These are phyloP conservation scores for Mnemiopsis leidyi DNA, from an alignment of 37 sponge, comb jelly and placozoan genomes.

Conservation along the genomic window DNA sequence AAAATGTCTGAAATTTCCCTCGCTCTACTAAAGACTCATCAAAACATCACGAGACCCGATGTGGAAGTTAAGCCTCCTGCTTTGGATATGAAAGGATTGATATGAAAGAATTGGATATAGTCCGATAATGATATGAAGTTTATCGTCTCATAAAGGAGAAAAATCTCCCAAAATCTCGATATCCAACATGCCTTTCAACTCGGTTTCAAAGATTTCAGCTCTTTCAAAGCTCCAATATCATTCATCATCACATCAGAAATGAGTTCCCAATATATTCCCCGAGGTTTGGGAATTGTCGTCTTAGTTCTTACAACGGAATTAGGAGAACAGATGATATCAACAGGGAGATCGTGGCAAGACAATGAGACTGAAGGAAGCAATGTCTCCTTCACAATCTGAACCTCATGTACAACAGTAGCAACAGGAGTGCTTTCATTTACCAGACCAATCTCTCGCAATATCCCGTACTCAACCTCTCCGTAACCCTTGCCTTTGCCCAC, in stretches of 20 bases:
- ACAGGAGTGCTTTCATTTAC: neutral
- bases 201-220: constrained; percentile 15
- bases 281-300: neutral
- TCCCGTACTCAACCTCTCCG: constrained; percentile 57
- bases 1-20: too few species aligned
- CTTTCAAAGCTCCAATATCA: constrained; percentile 39
- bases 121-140: too few species aligned
- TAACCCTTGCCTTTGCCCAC: constrained; percentile 57
- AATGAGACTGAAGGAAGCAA: neutral
- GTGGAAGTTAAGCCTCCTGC: too few species aligned
- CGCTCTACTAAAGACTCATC: too few species aligned
- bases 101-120: too few species aligned
- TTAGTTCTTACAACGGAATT: neutral
- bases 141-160: too few species aligned
- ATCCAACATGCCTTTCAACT: neutral
- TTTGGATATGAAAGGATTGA: too few species aligned
- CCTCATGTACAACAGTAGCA: constrained; percentile 43
- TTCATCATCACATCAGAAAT: neutral
- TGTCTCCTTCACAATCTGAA: neutral
- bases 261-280: constrained; percentile 53
- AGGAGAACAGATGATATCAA: constrained; percentile 55
- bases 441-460: neutral
- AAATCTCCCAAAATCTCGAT: too few species aligned
- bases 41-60: too few species aligned
- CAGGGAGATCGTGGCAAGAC: constrained; percentile 21